These are phyloP conservation scores for Aurelia sp. DNA, from an alignment of 30 jellyfish, hydroid and myxozoan species.

Conservation along the genomic window DNA sequence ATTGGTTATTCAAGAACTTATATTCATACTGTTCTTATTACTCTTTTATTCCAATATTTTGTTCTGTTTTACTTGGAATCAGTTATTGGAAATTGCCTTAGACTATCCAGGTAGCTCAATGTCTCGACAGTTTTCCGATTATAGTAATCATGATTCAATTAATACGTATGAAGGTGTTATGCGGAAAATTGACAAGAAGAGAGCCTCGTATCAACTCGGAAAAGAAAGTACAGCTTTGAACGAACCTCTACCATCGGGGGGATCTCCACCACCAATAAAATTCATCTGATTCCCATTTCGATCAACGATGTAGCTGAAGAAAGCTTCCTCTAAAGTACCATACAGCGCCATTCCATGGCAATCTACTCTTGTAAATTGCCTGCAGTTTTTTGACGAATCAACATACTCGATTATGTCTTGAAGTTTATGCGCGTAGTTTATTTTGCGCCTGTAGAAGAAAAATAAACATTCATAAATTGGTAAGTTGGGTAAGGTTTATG, in stretches of 20 bases:
- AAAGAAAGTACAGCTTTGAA: neutral
- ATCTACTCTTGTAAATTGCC: constrained; percentile 20
- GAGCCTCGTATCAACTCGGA: no score
- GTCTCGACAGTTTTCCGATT: no score
- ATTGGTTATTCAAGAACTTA: no score
- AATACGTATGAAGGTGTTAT: no score
- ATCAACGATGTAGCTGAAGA: neutral
- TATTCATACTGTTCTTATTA: no score
- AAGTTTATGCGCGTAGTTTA: neutral
- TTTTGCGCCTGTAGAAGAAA: neutral
- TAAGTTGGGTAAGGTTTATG: no score
- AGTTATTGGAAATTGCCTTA: no score
- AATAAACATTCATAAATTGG: neutral
- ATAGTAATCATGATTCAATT: no score
- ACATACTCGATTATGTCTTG: neutral
- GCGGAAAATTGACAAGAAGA: no score
- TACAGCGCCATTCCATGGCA: neutral
- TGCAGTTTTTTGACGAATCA: constrained; percentile 1
- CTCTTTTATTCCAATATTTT: no score
- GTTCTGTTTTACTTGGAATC: no score
- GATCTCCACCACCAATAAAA: constrained; percentile 21
- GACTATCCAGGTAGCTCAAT: no score
- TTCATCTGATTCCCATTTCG: neutral
- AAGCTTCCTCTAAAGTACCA: neutral
- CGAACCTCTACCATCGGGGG: constrained; percentile 8